Conservation (phyloP, 2,797 vertebrate genomes). For the Spinus olivaceus region DNA sequence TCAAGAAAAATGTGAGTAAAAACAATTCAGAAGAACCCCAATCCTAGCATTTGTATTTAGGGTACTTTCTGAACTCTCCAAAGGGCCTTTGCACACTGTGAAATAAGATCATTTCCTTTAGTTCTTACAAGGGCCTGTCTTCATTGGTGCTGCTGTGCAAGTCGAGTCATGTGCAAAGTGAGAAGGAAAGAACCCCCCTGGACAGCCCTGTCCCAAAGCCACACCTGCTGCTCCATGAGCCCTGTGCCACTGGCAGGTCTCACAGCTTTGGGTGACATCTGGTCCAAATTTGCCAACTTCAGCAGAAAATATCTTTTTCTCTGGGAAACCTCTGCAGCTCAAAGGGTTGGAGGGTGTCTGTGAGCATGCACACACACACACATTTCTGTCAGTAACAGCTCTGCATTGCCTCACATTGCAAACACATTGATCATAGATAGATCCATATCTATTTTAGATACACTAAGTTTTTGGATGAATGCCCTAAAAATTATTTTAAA, state of each 20-base stretch:
- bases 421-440: background rate
- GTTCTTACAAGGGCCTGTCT: background rate
- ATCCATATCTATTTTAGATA: background rate
- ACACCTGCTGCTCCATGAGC: background rate
- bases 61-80: background rate
- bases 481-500: background rate
- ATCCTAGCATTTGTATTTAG: background rate
- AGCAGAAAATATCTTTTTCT: background rate
- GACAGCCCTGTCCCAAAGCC: background rate
- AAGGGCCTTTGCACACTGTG: background rate
- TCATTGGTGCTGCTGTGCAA: background rate
- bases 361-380: background rate
- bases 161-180: background rate
- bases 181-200: background rate
- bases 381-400: background rate
- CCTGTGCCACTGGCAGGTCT: background rate
- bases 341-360: background rate
- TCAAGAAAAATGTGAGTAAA: background rate
- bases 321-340: background rate
- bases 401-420: background rate
- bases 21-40: background rate
- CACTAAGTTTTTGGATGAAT: background rate
- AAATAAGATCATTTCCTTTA: background rate
- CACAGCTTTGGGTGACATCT: background rate
- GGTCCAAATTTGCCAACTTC: background rate